These are phyloP conservation scores for Phragmatobia fuliginosa DNA, from an alignment of 2,888 invertebrate species.

Conservation along the genomic window DNA sequence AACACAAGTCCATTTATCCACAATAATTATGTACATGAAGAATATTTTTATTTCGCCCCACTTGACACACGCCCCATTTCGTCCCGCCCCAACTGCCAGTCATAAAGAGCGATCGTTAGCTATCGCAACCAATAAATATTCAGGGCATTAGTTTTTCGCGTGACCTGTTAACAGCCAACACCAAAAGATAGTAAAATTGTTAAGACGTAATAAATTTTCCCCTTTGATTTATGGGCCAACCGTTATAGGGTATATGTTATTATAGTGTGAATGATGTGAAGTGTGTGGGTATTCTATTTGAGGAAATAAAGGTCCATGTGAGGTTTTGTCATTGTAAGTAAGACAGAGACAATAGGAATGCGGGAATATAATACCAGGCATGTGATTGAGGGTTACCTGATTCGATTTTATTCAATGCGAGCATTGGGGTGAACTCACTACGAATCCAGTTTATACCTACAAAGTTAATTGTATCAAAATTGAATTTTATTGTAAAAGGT, in stretches of 20 bases:
- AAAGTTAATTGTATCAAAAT: no score
- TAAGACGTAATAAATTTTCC: constrained; percentile 18
- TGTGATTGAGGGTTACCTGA: no score
- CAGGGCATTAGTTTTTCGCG: constrained; percentile 32
- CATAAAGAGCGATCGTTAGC: constrained; percentile 38
- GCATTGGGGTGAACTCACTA: no score
- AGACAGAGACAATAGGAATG: no score
- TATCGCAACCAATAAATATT: constrained; percentile 40
- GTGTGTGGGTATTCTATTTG: not conserved
- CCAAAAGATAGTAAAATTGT: constrained; percentile 32
- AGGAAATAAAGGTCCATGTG: not conserved
- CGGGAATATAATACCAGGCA: no score
- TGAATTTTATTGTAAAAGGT: not conserved
- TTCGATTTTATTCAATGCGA: no score
- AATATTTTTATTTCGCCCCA: constrained; percentile 35
- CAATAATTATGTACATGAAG: constrained; percentile 25
- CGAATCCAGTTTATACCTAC: no score
- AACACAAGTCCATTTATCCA: constrained; percentile 2
- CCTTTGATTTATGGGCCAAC: constrained; percentile 3
- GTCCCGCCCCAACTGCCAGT: constrained; percentile 32
- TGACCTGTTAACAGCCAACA: constrained; percentile 29
- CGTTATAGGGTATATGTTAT: not conserved
- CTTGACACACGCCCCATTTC: constrained; percentile 38
- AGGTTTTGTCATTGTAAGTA: not conserved
- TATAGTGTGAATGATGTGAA: not conserved